phyloP scores from a whole-genome alignment of 2,888 invertebrate species.

The Morpho achilles region DNA sequence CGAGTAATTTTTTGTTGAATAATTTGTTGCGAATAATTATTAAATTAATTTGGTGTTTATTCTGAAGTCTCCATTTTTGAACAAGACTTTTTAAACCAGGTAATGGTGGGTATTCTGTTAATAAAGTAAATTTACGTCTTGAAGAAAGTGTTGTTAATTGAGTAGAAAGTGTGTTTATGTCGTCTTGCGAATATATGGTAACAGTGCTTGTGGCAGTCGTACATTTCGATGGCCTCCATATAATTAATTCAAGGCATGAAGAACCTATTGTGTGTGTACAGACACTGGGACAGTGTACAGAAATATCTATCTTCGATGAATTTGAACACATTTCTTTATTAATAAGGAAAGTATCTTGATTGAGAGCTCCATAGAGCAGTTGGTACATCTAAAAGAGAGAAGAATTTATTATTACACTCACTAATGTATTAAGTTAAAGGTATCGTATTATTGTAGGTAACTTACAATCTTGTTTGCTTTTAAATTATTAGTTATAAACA shows the following conservation, averaged over 20 bases:
- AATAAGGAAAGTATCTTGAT: constrained; percentile 34
- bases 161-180: constrained; percentile 31
- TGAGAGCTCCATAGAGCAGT: constrained; percentile 29
- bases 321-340: constrained; percentile 28
- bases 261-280: constrained; percentile 29
- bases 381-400: constrained; percentile 23
- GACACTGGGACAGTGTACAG: constrained; percentile 29
- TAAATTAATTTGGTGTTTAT: constrained; percentile 38
- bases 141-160: constrained; percentile 29
- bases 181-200: constrained; percentile 33
- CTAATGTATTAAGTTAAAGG: no score
- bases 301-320: constrained; percentile 19
- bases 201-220: constrained; percentile 29
- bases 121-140: constrained; percentile 35
- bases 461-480: constrained; percentile 36
- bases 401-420: no score
- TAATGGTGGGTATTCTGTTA: constrained; percentile 38
- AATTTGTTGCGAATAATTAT: constrained; percentile 40
- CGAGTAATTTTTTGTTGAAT: constrained; percentile 32
- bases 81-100: constrained; percentile 37
- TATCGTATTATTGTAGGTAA: constrained; percentile 1
- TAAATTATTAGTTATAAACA: constrained; percentile 33
- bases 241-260: constrained; percentile 30
- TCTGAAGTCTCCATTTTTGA: constrained; percentile 37
- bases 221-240: constrained; percentile 32